phyloP scores from a whole-genome alignment of 2,888 invertebrate species.

The Chrysotoxum bicinctum region DNA sequence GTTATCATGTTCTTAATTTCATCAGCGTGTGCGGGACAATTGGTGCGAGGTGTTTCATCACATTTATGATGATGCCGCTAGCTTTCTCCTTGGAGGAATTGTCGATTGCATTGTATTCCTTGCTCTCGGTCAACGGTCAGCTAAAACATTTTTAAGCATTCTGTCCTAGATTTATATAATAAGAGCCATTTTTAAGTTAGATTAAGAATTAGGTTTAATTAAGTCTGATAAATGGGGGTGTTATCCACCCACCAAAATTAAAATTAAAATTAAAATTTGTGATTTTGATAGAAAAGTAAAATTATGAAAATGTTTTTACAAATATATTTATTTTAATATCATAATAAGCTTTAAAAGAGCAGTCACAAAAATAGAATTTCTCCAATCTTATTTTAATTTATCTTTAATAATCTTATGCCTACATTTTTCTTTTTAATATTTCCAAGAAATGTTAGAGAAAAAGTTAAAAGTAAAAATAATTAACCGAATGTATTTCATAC shows the following conservation, averaged over 20 bases:
- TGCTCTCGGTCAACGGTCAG: constrained; percentile 93
- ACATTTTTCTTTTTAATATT: constrained; percentile 39
- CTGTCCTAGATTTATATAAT: too few species aligned
- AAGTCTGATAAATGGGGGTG: too few species aligned
- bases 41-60: constrained; percentile 94
- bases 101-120: constrained; percentile 96
- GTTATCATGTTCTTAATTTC: constrained; percentile 99
- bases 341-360: constrained; percentile 55
- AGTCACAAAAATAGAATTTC: constrained; percentile 64
- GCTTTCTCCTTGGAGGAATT: constrained; percentile 98
- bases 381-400: constrained; percentile 25
- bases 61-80: constrained; percentile 98
- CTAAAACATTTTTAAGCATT: constrained; percentile 93
- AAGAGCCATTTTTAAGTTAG: too few species aligned
- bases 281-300: too few species aligned
- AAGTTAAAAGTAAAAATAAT: constrained; percentile 38
- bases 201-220: too few species aligned
- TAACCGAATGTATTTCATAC: constrained; percentile 42
- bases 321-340: constrained; percentile 52
- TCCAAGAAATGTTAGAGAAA: constrained; percentile 13
- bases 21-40: constrained; percentile 99
- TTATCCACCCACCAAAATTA: too few species aligned
- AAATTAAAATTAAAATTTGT: too few species aligned
- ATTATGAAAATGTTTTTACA: not conserved
- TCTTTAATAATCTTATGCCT: not conserved